Conservation (phyloP, 2,113 vertebrate species). For the Saccopteryx leptura region DNA sequence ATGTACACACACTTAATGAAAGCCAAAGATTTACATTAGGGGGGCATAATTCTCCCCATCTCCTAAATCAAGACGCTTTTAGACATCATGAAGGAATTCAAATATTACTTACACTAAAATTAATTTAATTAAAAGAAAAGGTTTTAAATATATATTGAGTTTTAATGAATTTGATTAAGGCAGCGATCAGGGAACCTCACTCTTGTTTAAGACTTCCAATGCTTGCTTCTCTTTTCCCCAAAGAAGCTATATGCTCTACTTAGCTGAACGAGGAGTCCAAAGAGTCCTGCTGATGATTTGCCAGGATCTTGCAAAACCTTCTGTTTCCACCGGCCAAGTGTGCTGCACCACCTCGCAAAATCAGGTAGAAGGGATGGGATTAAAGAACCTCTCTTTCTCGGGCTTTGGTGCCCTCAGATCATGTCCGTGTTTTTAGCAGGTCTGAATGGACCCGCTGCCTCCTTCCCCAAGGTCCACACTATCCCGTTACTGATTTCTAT, state of each 20-base stretch:
- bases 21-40: background rate
- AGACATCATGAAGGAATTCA: constrained; percentile 31
- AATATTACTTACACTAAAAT: constrained; percentile 68
- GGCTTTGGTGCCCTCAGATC: background rate
- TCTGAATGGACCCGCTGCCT: background rate
- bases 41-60: background rate
- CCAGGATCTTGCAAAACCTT: background rate
- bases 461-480: background rate
- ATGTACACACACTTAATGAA: background rate
- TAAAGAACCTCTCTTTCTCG: background rate
- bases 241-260: constrained; percentile 74
- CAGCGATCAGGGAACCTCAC: constrained; percentile 51
- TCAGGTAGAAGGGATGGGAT: background rate
- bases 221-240: constrained; percentile 70
- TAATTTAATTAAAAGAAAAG: constrained; percentile 74
- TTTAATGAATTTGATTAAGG: constrained; percentile 80
- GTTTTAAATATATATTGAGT: constrained; percentile 77
- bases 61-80: constrained; percentile 38
- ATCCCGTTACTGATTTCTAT: background rate
- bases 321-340: background rate
- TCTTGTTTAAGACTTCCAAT: constrained; percentile 73
- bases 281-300: background rate
- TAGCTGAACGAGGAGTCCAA: constrained; percentile 32
- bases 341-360: background rate
- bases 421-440: background rate